Evolutionary conservation across 2,797 vertebrate genomes (phyloP), one percentile per base, ranked within the genome.

Genomic region (Esox masquinongy): DNA sequence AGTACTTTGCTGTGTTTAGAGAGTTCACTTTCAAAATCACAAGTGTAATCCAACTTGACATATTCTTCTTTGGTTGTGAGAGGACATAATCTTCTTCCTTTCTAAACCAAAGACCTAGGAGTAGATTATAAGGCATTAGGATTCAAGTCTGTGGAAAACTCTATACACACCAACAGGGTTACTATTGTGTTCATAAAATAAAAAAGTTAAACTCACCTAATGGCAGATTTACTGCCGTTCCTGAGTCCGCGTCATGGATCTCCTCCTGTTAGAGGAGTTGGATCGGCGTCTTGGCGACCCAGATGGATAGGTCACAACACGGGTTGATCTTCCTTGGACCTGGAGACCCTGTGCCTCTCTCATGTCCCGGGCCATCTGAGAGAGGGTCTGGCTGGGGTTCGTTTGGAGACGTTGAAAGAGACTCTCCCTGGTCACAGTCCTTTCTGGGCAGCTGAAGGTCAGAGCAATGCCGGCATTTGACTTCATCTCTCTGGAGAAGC

Each of bases 401-500:
- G 92, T 96, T 79, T 99, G 96, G 78, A 99, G 88, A 63, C 97
- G 94, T 86, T 98, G 97, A 86, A 99, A 99, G 78, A 99, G 94
- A 79, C 96, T 98, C 78, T 96, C 95, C 34, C 92, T 87, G 29
- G 90, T 96, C 1, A 94, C 84, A 0, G 93, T 92, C 34, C 93
- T 92, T 86, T 98, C 97, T 15, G 92, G 95, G 84, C 98, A 99
- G 77, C 87, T 92, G 87, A 97, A 99, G 64, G 96, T 97, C 77
- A 99, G 67, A 0, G 96, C 97, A 0, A 95, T 95, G 68, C 98
- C 98, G 0, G 85, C 70, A 0, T 94, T 91, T 0, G 97, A 93
- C 82, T 95, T 96, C 98, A 99, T 99, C 87, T 97, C 97, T 76
- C 98, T 83, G 0, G 97, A 99, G 89, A 98, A 98, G 50, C 97